These are phyloP conservation scores for Peromyscus californicus DNA, from an alignment of 2,113 vertebrate genomes.

Conservation along the genomic window DNA sequence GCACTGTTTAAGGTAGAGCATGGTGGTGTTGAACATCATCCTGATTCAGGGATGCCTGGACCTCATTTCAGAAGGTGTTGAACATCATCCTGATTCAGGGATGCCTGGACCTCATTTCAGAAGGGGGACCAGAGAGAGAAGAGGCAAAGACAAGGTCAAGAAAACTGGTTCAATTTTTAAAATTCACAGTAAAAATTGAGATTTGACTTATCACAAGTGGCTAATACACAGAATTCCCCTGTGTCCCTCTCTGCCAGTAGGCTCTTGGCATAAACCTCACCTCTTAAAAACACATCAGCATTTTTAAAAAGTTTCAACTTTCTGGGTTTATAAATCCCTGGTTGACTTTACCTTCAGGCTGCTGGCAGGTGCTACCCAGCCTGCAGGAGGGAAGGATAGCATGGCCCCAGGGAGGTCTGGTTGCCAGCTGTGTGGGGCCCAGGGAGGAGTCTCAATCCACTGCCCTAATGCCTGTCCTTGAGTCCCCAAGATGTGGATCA, in stretches of 20 bases:
- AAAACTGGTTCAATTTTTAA: constrained; percentile 52
- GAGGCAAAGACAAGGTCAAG: background rate
- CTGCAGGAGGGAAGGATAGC: background rate
- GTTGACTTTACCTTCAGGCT: constrained; percentile 57
- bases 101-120: background rate
- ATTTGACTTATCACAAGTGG: constrained; percentile 47
- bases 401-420: background rate
- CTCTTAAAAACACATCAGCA: constrained; percentile 70
- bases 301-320: constrained; percentile 64
- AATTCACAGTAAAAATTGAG: constrained; percentile 40
- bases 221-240: constrained; percentile 44
- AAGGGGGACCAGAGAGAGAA: background rate
- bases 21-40: background rate
- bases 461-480: constrained; percentile 2
- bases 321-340: constrained; percentile 69
- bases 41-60: background rate
- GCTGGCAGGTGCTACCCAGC: constrained; percentile 65
- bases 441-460: background rate
- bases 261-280: constrained; percentile 61
- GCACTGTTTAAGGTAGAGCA: background rate
- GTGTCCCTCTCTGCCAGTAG: constrained; percentile 60
- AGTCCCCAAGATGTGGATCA: background rate
- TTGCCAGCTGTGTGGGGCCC: constrained; percentile 3
- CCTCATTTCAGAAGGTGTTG: background rate
- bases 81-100: background rate